Evolutionary conservation across 2,888 invertebrate genomes (phyloP), one percentile per base, ranked within the genome.

Genomic region (Pristionchus mayeri): DNA sequence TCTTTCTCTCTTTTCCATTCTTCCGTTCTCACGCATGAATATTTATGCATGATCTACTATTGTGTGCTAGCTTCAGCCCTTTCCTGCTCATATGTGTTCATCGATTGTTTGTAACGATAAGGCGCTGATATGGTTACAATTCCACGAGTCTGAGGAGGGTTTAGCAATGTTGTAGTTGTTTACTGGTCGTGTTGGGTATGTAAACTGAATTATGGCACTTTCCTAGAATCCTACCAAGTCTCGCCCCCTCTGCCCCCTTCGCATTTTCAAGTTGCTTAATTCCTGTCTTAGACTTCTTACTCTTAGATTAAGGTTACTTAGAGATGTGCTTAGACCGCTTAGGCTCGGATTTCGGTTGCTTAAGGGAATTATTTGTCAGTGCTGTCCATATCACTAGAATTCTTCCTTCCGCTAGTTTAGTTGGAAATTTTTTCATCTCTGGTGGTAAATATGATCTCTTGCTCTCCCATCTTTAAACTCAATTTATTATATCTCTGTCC

Each of bases 31-130:
- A 16, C 54, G 4, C 27, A 24, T 18, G 67, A 71, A 71, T 71
- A 30, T 71, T 40, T 71, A 71, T 71, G 71, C 71, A 71, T 71
- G 71, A 71, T 71, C 71, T 71, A 71, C 71, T 40, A 40, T 71
- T 71, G 71, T 71, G 71, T 44, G 40, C n/a, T 40, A 13, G 18
- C 40, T 40, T 71, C 71, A 44, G 40, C 71, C 44, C 9, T 24
- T 44, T 75, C 24, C 75, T 16, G 40, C 44, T 37, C 75, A 44
- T 75, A 40, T 75, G n/a, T 75, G 11, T 40, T 21, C 71, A 37
- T 67, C 13, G 2, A 1, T 21, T 18, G 1, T 6, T 18, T 27
- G 30, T 63, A 34, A 30, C 37, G 63, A n/a, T 63, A 63, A 63
- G 13, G 0, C 2, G 11, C 16, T 34, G 63, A 63, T 63, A 34